These are phyloP conservation scores for Poliocrania exsul DNA, from an alignment of 2,797 vertebrate genomes.

Conservation along the genomic window DNA sequence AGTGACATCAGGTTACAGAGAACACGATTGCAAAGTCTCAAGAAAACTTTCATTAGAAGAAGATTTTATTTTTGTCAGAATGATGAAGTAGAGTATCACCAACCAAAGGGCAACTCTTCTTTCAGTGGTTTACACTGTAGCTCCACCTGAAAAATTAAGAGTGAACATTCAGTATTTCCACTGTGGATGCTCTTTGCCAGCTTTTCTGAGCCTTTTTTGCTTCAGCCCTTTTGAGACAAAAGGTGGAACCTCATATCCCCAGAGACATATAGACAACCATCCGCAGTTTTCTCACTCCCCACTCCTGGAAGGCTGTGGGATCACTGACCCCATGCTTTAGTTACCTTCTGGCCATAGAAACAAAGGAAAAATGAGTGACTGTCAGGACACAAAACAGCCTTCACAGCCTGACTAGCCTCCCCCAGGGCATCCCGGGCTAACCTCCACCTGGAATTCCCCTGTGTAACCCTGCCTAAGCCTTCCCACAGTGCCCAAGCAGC, in stretches of 20 bases:
- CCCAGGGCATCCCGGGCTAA: accelerated
- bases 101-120: not conserved
- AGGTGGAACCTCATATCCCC: not conserved
- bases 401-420: accelerated
- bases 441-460: not conserved
- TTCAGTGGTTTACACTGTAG: constrained; percentile 1
- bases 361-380: not conserved
- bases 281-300: not conserved
- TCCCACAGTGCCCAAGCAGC: accelerated
- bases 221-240: not conserved
- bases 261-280: not conserved
- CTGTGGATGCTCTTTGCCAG: not conserved
- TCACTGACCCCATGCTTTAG: not conserved
- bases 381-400: not conserved
- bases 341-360: not conserved
- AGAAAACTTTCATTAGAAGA: accelerated
- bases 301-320: not conserved
- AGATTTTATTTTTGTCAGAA: not conserved
- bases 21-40: not conserved
- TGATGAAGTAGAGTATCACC: not conserved
- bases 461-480: not conserved
- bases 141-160: constrained; percentile 38
- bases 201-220: not conserved
- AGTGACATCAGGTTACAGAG: not conserved
- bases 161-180: not conserved